Evolutionary conservation across 1,140 invertebrate species (phyloP), one percentile per base, ranked within the genome.

Genomic region (Pseudomyrmex sp.): DNA sequence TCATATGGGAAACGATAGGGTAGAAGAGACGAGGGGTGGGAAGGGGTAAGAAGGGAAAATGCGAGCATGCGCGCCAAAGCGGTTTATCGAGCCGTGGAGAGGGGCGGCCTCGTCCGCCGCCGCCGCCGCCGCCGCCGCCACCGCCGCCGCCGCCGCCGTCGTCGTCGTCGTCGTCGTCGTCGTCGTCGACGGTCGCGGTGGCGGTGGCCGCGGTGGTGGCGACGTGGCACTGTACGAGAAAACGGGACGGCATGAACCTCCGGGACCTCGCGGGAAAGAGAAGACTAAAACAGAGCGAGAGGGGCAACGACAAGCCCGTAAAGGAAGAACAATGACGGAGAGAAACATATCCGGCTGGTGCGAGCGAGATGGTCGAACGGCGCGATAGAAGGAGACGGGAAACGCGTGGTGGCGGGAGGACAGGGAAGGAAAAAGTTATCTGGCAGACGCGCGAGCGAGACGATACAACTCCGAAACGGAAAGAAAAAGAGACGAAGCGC

Each of bases 71-170:
- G 91, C 85, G 76, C 61, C 23, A 26, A 20, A 20, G 35, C 52
- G 23, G 50, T 63, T 85, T 92, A 93, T 91, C 88, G 91, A 91
- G 91, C 90, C 83, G 74, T 10, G 86, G 87, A 86, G 92, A 90
- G 88, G 91, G 88, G 52, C 72, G 83, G 91, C 84, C 83, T 88
- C 88, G 83, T 88, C 83, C 46, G 70, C 26, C 59, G 58, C 35
- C 23, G 50, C 26, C 35, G 50, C 23, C 75, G 52, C 23, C 74
- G 7, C 44, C 54, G 44, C 13, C 54, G 0, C 18, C 18, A 0
- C 83, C 46, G 70, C 26, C 59, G 58, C 35, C 23, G 50, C 26
- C 35, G 50, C n/a, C 75, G 52, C 0, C 18, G 18, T 18, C 18
- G 54, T 54, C 65, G 56, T 18, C 18, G 18, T 18, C 18, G 54